Conservation (phyloP, 2,797 vertebrate species). For the Astyanax mexicanus region DNA sequence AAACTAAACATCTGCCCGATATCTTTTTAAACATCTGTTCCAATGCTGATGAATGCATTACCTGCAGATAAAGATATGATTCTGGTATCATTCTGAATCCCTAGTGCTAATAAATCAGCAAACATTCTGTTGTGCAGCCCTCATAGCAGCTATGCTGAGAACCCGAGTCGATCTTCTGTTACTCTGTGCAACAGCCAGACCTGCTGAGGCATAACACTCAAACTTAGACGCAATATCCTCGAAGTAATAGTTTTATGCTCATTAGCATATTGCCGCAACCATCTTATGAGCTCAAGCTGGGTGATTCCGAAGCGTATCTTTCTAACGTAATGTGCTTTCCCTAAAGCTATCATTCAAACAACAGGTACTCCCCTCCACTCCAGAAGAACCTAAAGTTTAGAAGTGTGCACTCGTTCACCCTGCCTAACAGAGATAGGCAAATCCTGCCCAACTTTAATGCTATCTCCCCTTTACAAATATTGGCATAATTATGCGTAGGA, state of each 20-base stretch:
- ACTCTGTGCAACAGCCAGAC: background rate
- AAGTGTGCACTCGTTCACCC: constrained; percentile 72
- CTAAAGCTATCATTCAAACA: constrained; percentile 31
- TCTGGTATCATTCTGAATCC: too few species aligned
- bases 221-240: constrained; percentile 12
- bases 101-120: background rate
- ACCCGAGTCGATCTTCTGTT: constrained; percentile 3
- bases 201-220: constrained; percentile 14
- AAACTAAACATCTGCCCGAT: too few species aligned
- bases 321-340: constrained; percentile 5
- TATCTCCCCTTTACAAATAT: constrained; percentile 77
- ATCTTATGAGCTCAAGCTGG: constrained; percentile 14
- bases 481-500: constrained; percentile 72
- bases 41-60: too few species aligned
- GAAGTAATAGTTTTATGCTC: constrained; percentile 22
- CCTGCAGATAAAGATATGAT: too few species aligned
- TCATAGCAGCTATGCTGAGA: background rate
- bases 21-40: too few species aligned
- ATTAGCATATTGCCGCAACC: constrained; percentile 18
- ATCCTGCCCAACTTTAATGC: constrained; percentile 78
- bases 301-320: constrained; percentile 19
- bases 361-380: constrained; percentile 13
- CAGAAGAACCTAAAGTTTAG: background rate
- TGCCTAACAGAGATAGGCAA: constrained; percentile 79
- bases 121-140: background rate